phyloP scores from a whole-genome alignment of 2,113 vertebrate species.

The Potamarius usumacintae region DNA sequence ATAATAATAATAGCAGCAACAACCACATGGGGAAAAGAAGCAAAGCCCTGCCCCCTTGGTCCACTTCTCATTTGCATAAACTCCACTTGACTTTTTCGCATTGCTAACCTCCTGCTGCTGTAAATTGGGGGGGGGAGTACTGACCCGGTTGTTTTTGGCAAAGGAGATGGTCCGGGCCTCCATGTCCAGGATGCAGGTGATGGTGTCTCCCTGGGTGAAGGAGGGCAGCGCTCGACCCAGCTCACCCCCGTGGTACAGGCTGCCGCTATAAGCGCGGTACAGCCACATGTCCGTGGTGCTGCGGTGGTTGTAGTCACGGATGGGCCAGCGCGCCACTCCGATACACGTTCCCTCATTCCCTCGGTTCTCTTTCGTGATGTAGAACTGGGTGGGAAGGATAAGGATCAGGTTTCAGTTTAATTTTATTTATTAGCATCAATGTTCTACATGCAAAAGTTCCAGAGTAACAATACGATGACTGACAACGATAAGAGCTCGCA shows the following conservation, averaged over 20 bases:
- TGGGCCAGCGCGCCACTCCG: constrained; percentile 78
- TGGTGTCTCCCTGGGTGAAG: constrained; percentile 79
- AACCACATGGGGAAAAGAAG: background rate
- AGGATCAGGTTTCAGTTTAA: background rate
- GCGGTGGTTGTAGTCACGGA: constrained; percentile 79
- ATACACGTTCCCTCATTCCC: constrained; percentile 80
- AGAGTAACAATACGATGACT: background rate
- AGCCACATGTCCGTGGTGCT: constrained; percentile 83
- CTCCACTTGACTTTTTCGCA: background rate
- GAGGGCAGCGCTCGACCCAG: constrained; percentile 75
- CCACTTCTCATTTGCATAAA: background rate
- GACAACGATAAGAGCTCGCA: background rate
- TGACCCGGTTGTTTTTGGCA: constrained; percentile 78
- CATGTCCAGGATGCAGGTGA: constrained; percentile 81
- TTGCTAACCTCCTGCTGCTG: background rate
- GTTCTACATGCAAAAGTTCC: background rate
- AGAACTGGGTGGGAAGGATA: constrained; percentile 64
- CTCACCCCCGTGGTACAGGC: constrained; percentile 79
- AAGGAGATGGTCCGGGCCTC: constrained; percentile 80
- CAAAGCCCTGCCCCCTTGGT: background rate
- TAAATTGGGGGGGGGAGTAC: background rate
- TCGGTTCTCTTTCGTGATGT: constrained; percentile 78
- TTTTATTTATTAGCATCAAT: background rate
- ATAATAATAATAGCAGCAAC: background rate
- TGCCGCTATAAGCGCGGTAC: constrained; percentile 81